phyloP scores from a whole-genome alignment of 2,113 vertebrate species.

The Boleophthalmus pectinirostris region DNA sequence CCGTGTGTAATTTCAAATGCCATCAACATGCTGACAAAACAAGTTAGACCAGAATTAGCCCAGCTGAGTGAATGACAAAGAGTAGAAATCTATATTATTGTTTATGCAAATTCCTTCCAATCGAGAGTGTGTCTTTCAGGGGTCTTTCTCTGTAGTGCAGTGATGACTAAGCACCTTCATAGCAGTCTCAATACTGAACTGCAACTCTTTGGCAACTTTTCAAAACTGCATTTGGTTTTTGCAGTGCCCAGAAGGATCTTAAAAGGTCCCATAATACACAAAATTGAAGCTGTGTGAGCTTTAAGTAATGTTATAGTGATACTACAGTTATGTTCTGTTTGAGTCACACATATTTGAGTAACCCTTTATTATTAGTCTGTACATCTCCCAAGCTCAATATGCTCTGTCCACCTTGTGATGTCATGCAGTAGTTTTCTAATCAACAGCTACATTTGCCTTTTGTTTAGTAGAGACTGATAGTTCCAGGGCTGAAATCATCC shows the following conservation, averaged over 20 bases:
- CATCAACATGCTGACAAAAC: constrained; percentile 8
- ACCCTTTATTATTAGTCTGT: too few relatives aligned
- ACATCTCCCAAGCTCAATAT: too few relatives aligned
- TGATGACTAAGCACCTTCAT: constrained; percentile 60
- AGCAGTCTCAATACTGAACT: constrained; percentile 14
- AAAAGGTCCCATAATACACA: too few relatives aligned
- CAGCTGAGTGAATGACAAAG: neutral
- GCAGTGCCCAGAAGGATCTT: too few relatives aligned
- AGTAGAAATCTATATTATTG: constrained; percentile 1
- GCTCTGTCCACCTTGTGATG: too few relatives aligned
- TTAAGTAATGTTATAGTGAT: too few relatives aligned
- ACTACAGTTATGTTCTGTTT: neutral
- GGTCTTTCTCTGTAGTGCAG: constrained; percentile 11
- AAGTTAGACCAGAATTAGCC: constrained; percentile 15
- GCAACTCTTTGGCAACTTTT: constrained; percentile 12
- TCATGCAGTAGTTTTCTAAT: too few relatives aligned
- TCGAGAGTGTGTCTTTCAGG: neutral
- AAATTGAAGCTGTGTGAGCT: too few relatives aligned
- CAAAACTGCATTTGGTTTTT: neutral
- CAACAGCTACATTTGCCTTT: too few relatives aligned
- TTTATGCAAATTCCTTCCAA: constrained; percentile 23
- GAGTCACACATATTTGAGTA: too few relatives aligned
- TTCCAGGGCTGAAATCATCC: too few relatives aligned
- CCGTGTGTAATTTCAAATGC: neutral
- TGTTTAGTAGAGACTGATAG: too few relatives aligned